phyloP scores from a whole-genome alignment of 2,888 invertebrate genomes.

The Drosophila nr. fundita region DNA sequence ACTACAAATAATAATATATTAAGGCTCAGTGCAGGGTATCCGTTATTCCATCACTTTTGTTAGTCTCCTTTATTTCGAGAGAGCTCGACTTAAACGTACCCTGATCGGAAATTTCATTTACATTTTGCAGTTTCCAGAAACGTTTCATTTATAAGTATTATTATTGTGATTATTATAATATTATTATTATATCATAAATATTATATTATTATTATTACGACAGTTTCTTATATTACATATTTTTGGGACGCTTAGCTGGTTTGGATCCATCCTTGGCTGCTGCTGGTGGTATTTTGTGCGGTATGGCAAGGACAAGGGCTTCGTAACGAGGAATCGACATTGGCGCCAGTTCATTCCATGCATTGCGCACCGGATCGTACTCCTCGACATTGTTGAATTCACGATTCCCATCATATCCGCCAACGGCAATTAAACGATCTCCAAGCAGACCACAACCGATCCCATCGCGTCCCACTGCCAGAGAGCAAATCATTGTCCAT shows the following conservation, averaged over 20 bases:
- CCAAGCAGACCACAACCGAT: conserved; percentile 94
- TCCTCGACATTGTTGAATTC: conserved; percentile 94
- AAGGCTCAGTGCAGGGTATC: not conserved
- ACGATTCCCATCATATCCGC: too few species aligned
- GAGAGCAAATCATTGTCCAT: conserved; percentile 93
- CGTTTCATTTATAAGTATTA: not conserved
- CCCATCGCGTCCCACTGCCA: conserved; percentile 93
- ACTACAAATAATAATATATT: not conserved
- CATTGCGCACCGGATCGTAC: conserved; percentile 93
- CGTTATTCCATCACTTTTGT: not conserved
- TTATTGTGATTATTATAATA: not conserved
- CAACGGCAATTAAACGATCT: conserved; percentile 91
- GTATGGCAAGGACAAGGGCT: conserved; percentile 92
- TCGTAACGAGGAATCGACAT: conserved; percentile 94
- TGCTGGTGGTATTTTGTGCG: not conserved
- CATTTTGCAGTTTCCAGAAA: not conserved
- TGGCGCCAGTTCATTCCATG: conserved; percentile 92
- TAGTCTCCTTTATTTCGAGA: not conserved
- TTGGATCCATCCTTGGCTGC: not conserved
- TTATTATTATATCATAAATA: too few species aligned
- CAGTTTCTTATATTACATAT: fast-evolving
- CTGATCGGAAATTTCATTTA: too few species aligned
- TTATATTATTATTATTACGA: too few species aligned
- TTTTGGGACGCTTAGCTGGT: not conserved
- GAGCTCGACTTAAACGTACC: not conserved